Evolutionary conservation across 2,113 vertebrate species (phyloP).

Genomic region (Anser brachyrhynchus): DNA sequence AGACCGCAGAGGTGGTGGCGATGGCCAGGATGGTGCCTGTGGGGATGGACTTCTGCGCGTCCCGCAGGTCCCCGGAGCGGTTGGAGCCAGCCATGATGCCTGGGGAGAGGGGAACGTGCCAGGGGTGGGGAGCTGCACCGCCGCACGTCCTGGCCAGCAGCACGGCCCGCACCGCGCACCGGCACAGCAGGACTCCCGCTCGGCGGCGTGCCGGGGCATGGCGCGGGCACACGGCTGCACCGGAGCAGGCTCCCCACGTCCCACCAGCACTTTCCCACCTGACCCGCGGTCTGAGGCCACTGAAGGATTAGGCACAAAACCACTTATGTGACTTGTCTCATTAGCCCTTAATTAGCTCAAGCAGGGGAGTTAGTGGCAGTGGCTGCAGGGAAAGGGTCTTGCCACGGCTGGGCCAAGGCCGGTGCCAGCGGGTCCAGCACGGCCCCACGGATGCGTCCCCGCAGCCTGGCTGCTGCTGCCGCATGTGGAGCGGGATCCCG

Average conservation of each 20-base stretch:
- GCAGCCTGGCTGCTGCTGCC: background rate
- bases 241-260: fast-evolving
- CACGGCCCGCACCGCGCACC: background rate
- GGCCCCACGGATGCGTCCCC: background rate
- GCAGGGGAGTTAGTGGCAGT: background rate
- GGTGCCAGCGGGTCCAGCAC: fast-evolving
- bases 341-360: slow-evolving; percentile 58
- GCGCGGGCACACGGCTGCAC: background rate
- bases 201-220: fast-evolving
- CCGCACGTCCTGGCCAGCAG: fast-evolving
- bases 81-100: slow-evolving; percentile 99
- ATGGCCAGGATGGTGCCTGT: slow-evolving; percentile 96
- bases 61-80: slow-evolving; percentile 95
- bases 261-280: background rate
- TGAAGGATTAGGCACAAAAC: slow-evolving; percentile 34
- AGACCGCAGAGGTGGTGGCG: slow-evolving; percentile 94
- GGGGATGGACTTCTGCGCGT: slow-evolving; percentile 98
- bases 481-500: background rate
- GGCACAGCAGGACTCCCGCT: background rate
- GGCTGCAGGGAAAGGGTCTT: background rate
- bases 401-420: background rate
- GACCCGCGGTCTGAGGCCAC: background rate
- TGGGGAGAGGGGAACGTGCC: slow-evolving; percentile 27
- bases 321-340: slow-evolving; percentile 20
- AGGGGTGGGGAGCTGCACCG: fast-evolving